Percentiles rank a stretch among this genome's conserved stretches.
Evolutionary conservation across 2,113 vertebrate genomes (phyloP).

Genomic region (Tupaia chinensis): DNA sequence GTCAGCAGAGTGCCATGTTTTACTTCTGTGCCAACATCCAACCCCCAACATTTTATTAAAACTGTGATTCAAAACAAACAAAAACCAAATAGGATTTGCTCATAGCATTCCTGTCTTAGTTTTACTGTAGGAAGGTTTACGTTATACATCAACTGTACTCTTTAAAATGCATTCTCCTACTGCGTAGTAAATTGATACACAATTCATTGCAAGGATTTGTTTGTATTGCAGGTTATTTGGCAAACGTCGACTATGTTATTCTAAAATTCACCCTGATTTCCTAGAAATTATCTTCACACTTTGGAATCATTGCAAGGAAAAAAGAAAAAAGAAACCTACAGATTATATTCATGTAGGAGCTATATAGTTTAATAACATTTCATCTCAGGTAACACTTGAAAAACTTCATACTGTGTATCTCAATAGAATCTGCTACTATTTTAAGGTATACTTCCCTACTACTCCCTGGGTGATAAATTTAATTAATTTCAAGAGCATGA

Average conservation of each 20-base stretch:
- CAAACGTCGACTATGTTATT: neutral
- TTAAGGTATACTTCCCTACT: neutral
- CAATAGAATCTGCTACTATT: neutral
- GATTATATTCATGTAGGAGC: neutral
- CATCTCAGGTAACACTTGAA: neutral
- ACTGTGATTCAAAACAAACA: neutral
- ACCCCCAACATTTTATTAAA: neutral
- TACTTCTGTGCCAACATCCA: too few relatives aligned
- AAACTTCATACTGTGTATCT: neutral
- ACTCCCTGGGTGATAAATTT: neutral
- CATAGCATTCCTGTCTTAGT: neutral
- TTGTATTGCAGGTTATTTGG: neutral
- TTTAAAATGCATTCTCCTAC: neutral
- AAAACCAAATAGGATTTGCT: neutral
- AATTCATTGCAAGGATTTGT: neutral
- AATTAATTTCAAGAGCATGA: constrained; percentile 10
- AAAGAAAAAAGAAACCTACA: neutral
- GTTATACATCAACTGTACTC: neutral
- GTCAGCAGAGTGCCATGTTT: too few relatives aligned
- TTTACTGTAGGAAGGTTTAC: neutral
- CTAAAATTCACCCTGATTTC: neutral
- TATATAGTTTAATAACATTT: constrained; percentile 24
- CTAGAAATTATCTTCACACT: neutral
- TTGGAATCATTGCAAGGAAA: neutral
- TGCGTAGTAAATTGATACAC: neutral